phyloP scores from a whole-genome alignment of 2,113 vertebrate genomes.

The Nesogale talazaci region DNA sequence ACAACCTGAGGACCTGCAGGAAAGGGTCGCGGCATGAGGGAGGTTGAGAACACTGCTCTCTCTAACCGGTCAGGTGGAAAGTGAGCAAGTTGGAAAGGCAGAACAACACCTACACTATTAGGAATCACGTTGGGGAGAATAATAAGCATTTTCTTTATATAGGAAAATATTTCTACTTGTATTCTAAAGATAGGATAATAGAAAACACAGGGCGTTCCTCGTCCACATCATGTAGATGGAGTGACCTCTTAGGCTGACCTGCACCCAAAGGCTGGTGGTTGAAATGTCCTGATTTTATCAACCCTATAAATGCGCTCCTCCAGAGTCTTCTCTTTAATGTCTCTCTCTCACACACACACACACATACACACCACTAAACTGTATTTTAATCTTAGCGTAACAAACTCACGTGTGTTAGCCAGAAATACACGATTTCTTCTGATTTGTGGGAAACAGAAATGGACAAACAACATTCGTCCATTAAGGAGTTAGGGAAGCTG shows the following conservation, averaged over 20 bases:
- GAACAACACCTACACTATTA: not conserved
- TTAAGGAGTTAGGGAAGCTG: too few relatives aligned
- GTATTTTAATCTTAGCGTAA: too few relatives aligned
- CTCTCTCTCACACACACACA: slow-evolving; percentile 3
- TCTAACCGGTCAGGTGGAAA: not conserved
- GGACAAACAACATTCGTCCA: too few relatives aligned
- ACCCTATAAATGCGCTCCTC: not conserved
- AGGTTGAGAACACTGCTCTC: too few relatives aligned
- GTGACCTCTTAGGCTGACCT: not conserved
- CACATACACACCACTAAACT: too few relatives aligned
- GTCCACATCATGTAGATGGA: slow-evolving; percentile 55
- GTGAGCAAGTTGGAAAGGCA: not conserved
- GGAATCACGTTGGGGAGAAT: slow-evolving; percentile 53
- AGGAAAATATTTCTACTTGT: slow-evolving; percentile 75
- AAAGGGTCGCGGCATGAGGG: too few relatives aligned
- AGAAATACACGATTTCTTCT: too few relatives aligned
- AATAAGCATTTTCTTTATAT: slow-evolving; percentile 33
- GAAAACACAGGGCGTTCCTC: slow-evolving; percentile 64
- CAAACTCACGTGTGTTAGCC: too few relatives aligned
- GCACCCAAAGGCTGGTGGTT: not conserved
- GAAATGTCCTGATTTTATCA: not conserved
- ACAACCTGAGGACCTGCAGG: too few relatives aligned
- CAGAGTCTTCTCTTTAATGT: not conserved
- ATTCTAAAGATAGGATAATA: slow-evolving; percentile 77
- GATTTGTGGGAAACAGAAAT: too few relatives aligned